phyloP scores from a whole-genome alignment of 1,140 invertebrate genomes.

The Chymomyza costata region DNA sequence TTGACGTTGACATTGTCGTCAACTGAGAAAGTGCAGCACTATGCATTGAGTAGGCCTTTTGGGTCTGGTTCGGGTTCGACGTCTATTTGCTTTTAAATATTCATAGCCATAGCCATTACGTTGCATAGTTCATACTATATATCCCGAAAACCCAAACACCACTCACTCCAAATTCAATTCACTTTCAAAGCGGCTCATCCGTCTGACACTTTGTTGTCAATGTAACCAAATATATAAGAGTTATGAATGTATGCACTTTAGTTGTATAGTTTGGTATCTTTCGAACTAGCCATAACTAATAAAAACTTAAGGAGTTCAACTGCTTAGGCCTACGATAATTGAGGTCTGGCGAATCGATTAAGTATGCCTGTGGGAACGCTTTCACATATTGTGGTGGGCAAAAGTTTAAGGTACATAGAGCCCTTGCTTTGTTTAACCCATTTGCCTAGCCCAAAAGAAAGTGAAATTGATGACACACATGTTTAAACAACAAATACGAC shows the following conservation, averaged over 20 bases:
- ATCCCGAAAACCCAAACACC: slow-evolving; percentile 32
- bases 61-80: slow-evolving; percentile 13
- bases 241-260: too few relatives aligned
- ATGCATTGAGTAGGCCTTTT: slow-evolving; percentile 34
- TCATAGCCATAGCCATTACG: slow-evolving; percentile 47
- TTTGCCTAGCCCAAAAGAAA: slow-evolving; percentile 51
- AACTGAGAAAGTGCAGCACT: slow-evolving; percentile 63
- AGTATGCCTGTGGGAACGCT: slow-evolving; percentile 53
- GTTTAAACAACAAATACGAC: slow-evolving; percentile 54
- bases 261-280: too few relatives aligned
- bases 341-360: slow-evolving; percentile 37
- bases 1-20: slow-evolving; percentile 27
- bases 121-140: slow-evolving; percentile 29
- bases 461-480: slow-evolving; percentile 74
- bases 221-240: slow-evolving; percentile 43
- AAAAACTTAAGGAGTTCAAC: too few relatives aligned
- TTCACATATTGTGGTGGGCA: slow-evolving; percentile 15
- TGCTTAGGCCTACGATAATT: too few relatives aligned
- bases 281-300: too few relatives aligned
- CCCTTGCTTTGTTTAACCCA: slow-evolving; percentile 49
- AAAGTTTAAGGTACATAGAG: slow-evolving; percentile 24
- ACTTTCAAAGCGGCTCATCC: slow-evolving; percentile 31
- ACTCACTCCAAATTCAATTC: slow-evolving; percentile 63
- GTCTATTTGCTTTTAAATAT: slow-evolving; percentile 52
- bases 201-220: slow-evolving; percentile 18